Evolutionary conservation across 1,140 invertebrate genomes (phyloP).

Genomic region (Saccostrea echinata): DNA sequence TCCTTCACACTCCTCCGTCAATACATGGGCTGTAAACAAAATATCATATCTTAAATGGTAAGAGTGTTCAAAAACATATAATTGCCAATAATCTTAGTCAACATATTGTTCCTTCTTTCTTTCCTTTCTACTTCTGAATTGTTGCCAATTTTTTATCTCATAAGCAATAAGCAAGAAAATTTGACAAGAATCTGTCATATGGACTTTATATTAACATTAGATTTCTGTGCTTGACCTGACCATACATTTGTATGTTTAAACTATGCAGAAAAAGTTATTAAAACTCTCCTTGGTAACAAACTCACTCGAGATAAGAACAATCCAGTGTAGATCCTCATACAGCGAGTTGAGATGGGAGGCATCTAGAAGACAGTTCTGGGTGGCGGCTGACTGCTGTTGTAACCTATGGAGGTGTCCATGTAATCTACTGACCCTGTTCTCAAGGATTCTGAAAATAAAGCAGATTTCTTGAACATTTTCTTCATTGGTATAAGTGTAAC

Average conservation of each 20-base stretch:
- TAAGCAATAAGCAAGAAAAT: background rate
- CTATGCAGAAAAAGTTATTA: too few relatives aligned
- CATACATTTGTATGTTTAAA: too few relatives aligned
- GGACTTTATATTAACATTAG: background rate
- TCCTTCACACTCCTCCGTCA: conserved; percentile 87
- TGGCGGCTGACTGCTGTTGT: conserved; percentile 69
- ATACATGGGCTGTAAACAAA: conserved; percentile 82
- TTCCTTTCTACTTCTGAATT: too few relatives aligned
- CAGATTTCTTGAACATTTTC: background rate
- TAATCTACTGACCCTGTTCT: conserved; percentile 84
- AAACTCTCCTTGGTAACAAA: background rate
- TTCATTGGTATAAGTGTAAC: too few relatives aligned
- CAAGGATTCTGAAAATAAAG: conserved; percentile 82
- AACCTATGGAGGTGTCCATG: conserved; percentile 84
- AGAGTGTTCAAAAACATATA: background rate
- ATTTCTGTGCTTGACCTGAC: background rate
- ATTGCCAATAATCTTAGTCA: too few relatives aligned
- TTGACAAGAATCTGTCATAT: background rate
- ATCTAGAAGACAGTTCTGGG: conserved; percentile 76
- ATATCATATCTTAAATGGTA: background rate
- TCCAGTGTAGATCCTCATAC: conserved; percentile 93
- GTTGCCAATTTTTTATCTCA: too few relatives aligned
- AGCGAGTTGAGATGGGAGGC: conserved; percentile 80
- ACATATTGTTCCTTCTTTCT: too few relatives aligned
- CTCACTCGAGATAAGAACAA: conserved; percentile 88